Evolutionary conservation across 2,888 invertebrate species (phyloP).

Genomic region (Harpagoxenus sublaevis): DNA sequence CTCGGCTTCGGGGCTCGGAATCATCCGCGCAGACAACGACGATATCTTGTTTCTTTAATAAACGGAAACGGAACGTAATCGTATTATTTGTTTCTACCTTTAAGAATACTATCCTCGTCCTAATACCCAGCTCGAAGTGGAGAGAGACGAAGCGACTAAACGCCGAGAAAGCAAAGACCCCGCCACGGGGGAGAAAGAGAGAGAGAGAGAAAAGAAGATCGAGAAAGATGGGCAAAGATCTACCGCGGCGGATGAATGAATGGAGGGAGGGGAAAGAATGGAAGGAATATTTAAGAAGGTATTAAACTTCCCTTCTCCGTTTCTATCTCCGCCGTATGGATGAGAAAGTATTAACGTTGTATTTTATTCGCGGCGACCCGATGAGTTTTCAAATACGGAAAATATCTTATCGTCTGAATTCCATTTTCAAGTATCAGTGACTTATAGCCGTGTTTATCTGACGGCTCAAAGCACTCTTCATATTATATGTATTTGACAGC

Average conservation of each 20-base stretch:
- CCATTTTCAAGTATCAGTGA: constrained; percentile 63
- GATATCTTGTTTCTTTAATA: constrained; percentile 86
- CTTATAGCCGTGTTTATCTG: background rate
- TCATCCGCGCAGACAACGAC: constrained; percentile 76
- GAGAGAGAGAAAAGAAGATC: constrained; percentile 23
- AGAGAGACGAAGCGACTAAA: constrained; percentile 27
- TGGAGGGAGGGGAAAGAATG: constrained; percentile 69
- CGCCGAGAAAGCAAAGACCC: constrained; percentile 1
- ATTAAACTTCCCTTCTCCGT: constrained; percentile 81
- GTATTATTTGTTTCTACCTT: constrained; percentile 86
- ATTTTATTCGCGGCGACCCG: constrained; percentile 80
- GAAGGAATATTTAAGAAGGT: constrained; percentile 86
- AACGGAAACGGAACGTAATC: constrained; percentile 86
- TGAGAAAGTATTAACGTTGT: constrained; percentile 82
- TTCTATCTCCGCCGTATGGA: constrained; percentile 67
- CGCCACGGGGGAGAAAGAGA: constrained; percentile 34
- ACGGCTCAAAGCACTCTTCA: background rate
- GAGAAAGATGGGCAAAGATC: constrained; percentile 65
- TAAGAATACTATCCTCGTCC: constrained; percentile 77
- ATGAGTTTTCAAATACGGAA: constrained; percentile 82
- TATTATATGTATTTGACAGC: background rate
- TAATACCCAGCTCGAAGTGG: constrained; percentile 75
- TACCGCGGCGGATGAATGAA: constrained; percentile 51
- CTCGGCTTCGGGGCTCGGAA: constrained; percentile 67
- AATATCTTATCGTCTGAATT: constrained; percentile 67